Conservation (phyloP, 1,140 invertebrate species). For the Eufriesea mexicana region DNA sequence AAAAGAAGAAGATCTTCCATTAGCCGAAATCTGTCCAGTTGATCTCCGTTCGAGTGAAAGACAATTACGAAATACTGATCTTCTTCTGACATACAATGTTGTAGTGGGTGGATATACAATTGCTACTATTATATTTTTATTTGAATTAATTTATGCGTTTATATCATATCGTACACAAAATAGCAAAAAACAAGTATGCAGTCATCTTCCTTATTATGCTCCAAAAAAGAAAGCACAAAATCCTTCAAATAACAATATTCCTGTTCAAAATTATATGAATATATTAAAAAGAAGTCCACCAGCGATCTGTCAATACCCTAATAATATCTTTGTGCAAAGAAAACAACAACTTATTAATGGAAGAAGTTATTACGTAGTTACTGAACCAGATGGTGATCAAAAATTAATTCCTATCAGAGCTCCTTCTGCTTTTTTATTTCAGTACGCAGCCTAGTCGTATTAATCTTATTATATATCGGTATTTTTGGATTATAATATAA, state of each 20-base stretch:
- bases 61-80: conserved; percentile 86
- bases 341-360: conserved; percentile 87
- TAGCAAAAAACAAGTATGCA: neutral
- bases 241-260: neutral
- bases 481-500: neutral
- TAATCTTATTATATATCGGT: neutral
- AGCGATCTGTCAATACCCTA: conserved; percentile 42
- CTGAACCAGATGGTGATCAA: conserved; percentile 83
- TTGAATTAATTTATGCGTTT: conserved; percentile 82
- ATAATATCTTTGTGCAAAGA: conserved; percentile 14
- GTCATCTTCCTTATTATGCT: neutral
- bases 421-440: conserved; percentile 89
- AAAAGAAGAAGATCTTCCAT: conserved; percentile 85
- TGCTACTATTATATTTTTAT: conserved; percentile 84
- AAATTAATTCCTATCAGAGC: conserved; percentile 87
- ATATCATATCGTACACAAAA: conserved; percentile 2
- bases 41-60: conserved; percentile 91
- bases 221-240: neutral
- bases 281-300: conserved; percentile 51
- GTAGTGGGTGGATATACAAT: conserved; percentile 85
- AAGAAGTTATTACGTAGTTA: conserved; percentile 87
- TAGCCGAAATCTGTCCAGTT: conserved; percentile 89
- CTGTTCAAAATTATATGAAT: neutral
- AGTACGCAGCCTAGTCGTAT: conserved; percentile 75
- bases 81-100: conserved; percentile 88